Evolutionary conservation across 2,113 vertebrate genomes (phyloP).

Genomic region (Rhagologus leucostigma): DNA sequence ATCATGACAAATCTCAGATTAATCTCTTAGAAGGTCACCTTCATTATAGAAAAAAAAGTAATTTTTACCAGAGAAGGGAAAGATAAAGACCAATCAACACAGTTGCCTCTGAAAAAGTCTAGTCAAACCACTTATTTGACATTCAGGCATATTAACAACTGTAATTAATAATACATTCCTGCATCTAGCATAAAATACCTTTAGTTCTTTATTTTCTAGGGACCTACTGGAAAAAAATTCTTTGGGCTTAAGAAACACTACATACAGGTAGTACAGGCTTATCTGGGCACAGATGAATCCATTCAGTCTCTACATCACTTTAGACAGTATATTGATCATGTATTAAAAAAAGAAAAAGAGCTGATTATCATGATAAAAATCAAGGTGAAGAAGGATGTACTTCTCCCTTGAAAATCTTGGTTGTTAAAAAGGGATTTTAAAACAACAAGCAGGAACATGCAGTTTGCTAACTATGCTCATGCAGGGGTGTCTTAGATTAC

Average conservation of each 20-base stretch:
- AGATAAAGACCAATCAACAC: not conserved
- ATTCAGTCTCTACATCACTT: not conserved
- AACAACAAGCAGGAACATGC: not conserved
- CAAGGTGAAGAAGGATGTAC: fast-evolving
- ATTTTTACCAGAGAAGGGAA: not conserved
- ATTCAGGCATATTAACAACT: not conserved
- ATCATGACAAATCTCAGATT: not conserved
- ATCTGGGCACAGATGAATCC: not conserved
- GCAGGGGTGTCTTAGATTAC: too few species aligned
- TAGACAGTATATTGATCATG: not conserved
- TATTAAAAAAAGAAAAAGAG: not conserved
- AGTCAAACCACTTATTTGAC: not conserved
- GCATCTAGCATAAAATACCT: not conserved
- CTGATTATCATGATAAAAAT: not conserved
- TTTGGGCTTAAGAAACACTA: not conserved
- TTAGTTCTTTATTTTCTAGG: not conserved
- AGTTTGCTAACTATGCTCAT: not conserved
- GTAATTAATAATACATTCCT: not conserved
- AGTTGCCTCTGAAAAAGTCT: not conserved
- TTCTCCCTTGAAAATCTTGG: not conserved
- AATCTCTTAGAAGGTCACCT: not conserved
- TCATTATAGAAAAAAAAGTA: not conserved
- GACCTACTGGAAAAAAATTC: not conserved
- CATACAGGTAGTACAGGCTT: not conserved
- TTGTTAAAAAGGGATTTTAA: not conserved